Evolutionary conservation across 2,113 vertebrate species (phyloP), one percentile per base, ranked within the genome.

Genomic region (Tautogolabrus adspersus): DNA sequence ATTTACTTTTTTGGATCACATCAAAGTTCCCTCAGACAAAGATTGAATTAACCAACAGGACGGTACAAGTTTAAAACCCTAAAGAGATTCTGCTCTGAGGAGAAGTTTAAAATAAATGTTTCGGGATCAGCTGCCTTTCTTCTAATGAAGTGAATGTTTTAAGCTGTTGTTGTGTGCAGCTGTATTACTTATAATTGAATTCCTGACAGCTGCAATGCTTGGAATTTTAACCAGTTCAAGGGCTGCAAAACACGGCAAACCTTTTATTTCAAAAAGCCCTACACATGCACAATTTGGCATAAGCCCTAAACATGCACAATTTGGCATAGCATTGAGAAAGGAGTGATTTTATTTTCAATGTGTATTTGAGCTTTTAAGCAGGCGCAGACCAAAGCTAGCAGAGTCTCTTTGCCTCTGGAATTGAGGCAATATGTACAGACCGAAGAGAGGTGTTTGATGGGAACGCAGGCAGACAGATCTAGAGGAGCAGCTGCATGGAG

Each of bases 401-500:
- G 76, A 62, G 79, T 22, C 69, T 62, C 64, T 46, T 47, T 51
- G 59, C 72, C 40, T 64, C 55, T 82, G 9, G 63, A 86, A 85
- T 79, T 80, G 79, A 87, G 63, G 62, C 42, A 40, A 83, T 79
- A 80, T 26, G 62, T 58, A 55, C 72, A 42, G 86, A 65, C 77
- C 21, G 61, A 57, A 77, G 87, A 83, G 87, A 89, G 88, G 78
- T 83, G 85, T 82, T 84, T 82, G 91, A 88, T 84, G 84, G 82
- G 79, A 89, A 82, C 83, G 77, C 75, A 6, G 79, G 81, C 88
- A 56, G 85, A 85, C 83, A 83, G 90, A 93, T 89, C 87, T 84
- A 72, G 73, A 72, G 82, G 79, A 88, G 86, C 93, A 94, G 93
- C 93, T 94, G 93, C 92, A 72, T 38, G 0, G 75, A 84, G 86